These are phyloP conservation scores for Bostrychus sinensis DNA, from an alignment of 2,113 vertebrate genomes.

Conservation along the genomic window DNA sequence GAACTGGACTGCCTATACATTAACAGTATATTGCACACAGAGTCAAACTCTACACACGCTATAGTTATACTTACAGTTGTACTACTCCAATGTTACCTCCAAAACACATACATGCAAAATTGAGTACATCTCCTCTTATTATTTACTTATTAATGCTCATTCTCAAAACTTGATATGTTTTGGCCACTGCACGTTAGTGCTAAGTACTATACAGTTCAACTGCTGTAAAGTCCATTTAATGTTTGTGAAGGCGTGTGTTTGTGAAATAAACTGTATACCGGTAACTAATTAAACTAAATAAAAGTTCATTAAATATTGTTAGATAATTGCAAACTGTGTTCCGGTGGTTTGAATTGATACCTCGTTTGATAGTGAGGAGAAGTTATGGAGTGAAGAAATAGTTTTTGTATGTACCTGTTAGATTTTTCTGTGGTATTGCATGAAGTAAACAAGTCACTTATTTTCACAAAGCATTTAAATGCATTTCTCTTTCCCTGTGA, in stretches of 20 bases:
- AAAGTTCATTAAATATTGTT: conserved; percentile 81
- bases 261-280: conserved; percentile 85
- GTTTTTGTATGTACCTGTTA: conserved; percentile 8
- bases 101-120: conserved; percentile 42
- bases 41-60: conserved; percentile 29
- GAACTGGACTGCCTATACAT: conserved; percentile 79
- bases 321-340: conserved; percentile 65
- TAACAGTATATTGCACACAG: conserved; percentile 57
- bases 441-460: conserved; percentile 10
- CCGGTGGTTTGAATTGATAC: conserved; percentile 33
- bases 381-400: conserved; percentile 10
- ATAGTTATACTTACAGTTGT: conserved; percentile 57
- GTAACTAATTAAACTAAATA: conserved; percentile 81
- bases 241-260: conserved; percentile 82
- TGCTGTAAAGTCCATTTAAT: conserved; percentile 82
- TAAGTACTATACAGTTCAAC: conserved; percentile 69
- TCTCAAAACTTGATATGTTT: conserved; percentile 68
- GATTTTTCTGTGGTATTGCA: conserved; percentile 11
- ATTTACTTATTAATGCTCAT: conserved; percentile 66
- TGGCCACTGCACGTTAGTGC: conserved; percentile 70
- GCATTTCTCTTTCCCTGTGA: conserved; percentile 12
- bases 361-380: neutral
- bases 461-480: conserved; percentile 5
- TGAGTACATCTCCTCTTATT: conserved; percentile 56
- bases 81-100: conserved; percentile 47